Base-by-base conservation (phyloP, 2,797 vertebrate genomes). In the Silurus lanzhouensis region DNA sequence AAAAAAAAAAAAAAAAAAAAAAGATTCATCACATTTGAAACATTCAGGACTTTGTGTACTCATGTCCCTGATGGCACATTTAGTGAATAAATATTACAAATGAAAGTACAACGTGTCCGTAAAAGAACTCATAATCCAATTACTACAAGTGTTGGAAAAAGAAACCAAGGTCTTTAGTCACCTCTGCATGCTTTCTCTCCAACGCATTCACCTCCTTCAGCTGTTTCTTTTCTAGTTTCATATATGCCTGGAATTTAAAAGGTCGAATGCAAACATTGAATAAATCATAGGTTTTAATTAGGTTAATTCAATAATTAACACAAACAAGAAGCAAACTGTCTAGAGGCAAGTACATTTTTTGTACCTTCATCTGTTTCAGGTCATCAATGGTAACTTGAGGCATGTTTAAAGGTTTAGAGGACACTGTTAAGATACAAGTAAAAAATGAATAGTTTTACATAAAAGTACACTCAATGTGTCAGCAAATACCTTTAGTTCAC, bases 281-380 rank as follows among this genome's bases (percentile, higher is more conserved):
- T 25, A 4, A 58, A 84, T 17, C 0, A 25, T 38, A 38, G 38
- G 38, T 38, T 38, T 38, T 2, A 38, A 6, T 52, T 7, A 52
- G 10, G 10, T 52, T 31, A 31, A 31, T 31, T 52, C 6, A 52
- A 52, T 52, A 31, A 83, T 44, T 38, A 4, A 55, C 55, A 52
- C 19, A 14, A 3, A 38, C 22, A 20, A 57, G 25, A 44, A 61
- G 22, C 27, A 71, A 44, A 71, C 52, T 20, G 48, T 57, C 80
- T 19, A 19, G 13, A 52, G 15, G 25, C 27, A 27, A 57, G 17
- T 22, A 19, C 1, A 76, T 48, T 20, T 63, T 93, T 1, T 44
- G 67, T 93, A 96, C 96, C 95, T 97, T 97, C 93, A 96, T 96
- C 88, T 97, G 96, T 88, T 96, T 96, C 87, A 97, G 92, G 87